Evolutionary conservation across 2,113 vertebrate genomes (phyloP).

Genomic region (Falco punctatus): DNA sequence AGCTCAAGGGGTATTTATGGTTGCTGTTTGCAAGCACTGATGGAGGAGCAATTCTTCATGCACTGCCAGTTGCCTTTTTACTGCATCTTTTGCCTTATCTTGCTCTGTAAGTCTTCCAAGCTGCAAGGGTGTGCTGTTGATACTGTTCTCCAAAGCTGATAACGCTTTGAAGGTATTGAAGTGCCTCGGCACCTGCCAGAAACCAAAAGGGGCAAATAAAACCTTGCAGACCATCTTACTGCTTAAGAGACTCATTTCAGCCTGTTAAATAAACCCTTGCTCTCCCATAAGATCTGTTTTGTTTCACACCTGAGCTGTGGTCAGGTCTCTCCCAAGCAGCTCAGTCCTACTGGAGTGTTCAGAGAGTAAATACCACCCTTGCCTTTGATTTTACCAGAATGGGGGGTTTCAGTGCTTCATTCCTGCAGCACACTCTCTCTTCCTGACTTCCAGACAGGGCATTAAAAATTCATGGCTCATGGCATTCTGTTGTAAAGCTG

Average conservation of each 20-base stretch:
- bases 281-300: accelerated
- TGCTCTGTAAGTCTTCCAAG: accelerated
- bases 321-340: too few species aligned
- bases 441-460: background rate
- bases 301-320: background rate
- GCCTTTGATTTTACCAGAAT: background rate
- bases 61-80: accelerated
- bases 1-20: accelerated
- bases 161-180: background rate
- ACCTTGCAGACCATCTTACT: background rate
- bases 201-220: background rate
- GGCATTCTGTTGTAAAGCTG: background rate
- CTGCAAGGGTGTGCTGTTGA: background rate
- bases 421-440: background rate
- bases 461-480: background rate
- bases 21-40: accelerated
- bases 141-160: background rate
- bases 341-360: background rate
- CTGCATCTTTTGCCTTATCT: background rate
- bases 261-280: background rate
- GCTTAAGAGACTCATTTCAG: background rate
- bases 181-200: background rate
- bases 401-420: accelerated
- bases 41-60: background rate
- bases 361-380: background rate